phyloP scores from a whole-genome alignment of 1,140 invertebrate species.

The Augochlora pura region DNA sequence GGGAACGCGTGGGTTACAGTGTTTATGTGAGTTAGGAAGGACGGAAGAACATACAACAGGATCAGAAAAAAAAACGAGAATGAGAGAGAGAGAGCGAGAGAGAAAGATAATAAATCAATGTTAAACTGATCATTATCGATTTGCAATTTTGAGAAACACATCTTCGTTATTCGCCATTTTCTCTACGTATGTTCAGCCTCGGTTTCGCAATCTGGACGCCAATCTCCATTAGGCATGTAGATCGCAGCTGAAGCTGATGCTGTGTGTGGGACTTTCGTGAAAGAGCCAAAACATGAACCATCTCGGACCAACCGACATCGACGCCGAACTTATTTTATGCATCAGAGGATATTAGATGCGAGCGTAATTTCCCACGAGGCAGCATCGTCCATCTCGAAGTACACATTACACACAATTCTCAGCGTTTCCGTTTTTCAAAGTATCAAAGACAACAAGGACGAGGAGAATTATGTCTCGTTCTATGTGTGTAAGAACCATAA shows the following conservation, averaged over 20 bases:
- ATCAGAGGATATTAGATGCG: conserved; percentile 14
- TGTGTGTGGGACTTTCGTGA: not conserved
- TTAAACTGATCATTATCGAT: conserved; percentile 67
- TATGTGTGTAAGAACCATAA: conserved; percentile 80
- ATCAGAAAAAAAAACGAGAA: not conserved
- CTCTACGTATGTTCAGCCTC: conserved; percentile 67
- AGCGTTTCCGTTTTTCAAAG: conserved; percentile 69
- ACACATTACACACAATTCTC: conserved; percentile 64
- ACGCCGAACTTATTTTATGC: conserved; percentile 15
- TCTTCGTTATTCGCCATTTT: conserved; percentile 68
- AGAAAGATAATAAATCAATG: conserved; percentile 70
- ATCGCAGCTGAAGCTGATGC: conserved; percentile 19
- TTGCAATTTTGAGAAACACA: conserved; percentile 65
- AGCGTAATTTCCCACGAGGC: conserved; percentile 28
- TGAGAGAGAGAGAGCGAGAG: not conserved
- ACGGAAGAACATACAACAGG: conserved; percentile 32
- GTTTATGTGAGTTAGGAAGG: conserved; percentile 27
- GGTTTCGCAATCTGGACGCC: conserved; percentile 52
- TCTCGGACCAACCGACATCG: not conserved
- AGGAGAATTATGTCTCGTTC: conserved; percentile 70
- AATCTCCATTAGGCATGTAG: conserved; percentile 17
- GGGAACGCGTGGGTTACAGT: conserved; percentile 21
- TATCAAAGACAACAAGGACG: conserved; percentile 71
- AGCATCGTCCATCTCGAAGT: conserved; percentile 50
- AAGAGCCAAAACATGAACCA: not conserved